Conservation (phyloP, 2,113 vertebrate species). For the Protomyctophum bolini region DNA sequence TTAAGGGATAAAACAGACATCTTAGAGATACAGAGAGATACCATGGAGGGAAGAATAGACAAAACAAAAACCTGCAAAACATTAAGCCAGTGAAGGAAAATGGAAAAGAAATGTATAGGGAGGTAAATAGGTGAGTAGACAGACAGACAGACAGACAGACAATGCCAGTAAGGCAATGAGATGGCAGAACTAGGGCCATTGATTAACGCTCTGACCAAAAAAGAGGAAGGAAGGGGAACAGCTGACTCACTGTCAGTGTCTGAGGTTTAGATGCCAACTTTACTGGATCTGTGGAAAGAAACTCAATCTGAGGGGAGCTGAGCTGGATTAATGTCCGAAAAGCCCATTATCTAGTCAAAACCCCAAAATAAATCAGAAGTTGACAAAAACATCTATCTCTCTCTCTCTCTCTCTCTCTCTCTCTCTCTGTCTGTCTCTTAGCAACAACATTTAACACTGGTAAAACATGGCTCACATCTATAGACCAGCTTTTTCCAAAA, state of each 20-base stretch:
- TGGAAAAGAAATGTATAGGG: no score
- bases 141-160: conserved; percentile 83
- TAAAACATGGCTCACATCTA: conserved; percentile 3
- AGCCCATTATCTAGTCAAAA: conserved; percentile 12
- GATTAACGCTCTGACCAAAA: conserved; percentile 77
- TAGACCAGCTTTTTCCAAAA: background rate
- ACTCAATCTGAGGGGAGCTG: conserved; percentile 37
- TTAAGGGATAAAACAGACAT: background rate
- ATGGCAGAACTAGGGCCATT: conserved; percentile 68
- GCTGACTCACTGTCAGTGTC: conserved; percentile 56
- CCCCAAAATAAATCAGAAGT: conserved; percentile 26
- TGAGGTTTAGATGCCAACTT: conserved; percentile 40
- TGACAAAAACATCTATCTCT: conserved; percentile 10
- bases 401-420: no score
- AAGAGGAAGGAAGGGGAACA: conserved; percentile 35
- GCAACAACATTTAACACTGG: background rate
- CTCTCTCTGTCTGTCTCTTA: no score
- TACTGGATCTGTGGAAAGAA: conserved; percentile 26
- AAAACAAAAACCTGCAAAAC: no score
- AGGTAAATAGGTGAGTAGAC: conserved; percentile 52
- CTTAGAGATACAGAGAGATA: no score
- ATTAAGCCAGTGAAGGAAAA: no score
- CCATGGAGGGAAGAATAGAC: no score
- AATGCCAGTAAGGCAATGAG: conserved; percentile 29
- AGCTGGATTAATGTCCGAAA: conserved; percentile 26